phyloP scores from a whole-genome alignment of 2,888 invertebrate species.

The Seladonia tumulorum region DNA sequence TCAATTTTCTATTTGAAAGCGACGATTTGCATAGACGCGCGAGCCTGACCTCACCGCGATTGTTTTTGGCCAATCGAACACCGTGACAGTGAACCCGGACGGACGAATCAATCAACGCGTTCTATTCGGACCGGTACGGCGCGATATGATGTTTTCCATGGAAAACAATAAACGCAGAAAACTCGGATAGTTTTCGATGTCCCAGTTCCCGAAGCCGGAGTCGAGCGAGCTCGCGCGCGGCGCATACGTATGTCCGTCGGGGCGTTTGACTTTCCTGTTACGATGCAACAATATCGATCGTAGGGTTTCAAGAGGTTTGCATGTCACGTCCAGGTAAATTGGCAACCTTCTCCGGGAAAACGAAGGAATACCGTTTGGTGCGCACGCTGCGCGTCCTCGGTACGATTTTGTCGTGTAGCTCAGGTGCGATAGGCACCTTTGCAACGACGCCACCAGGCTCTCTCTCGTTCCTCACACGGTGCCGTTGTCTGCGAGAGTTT shows the following conservation, averaged over 20 bases:
- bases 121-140: neutral
- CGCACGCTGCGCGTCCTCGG: constrained; percentile 14
- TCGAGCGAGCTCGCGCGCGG: neutral
- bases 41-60: neutral
- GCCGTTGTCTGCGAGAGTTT: constrained; percentile 24
- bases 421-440: constrained; percentile 22
- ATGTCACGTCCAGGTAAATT: constrained; percentile 57
- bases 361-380: constrained; percentile 33
- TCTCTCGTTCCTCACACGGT: neutral
- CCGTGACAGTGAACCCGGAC: neutral
- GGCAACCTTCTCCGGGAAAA: constrained; percentile 51
- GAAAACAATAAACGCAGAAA: neutral
- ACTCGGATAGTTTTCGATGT: neutral
- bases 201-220: neutral
- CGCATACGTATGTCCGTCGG: constrained; percentile 2
- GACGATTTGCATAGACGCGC: neutral
- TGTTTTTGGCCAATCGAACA: constrained; percentile 2
- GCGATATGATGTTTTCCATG: neutral
- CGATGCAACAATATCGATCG: constrained; percentile 51
- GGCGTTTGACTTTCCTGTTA: constrained; percentile 13
- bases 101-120: neutral
- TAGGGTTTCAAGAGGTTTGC: constrained; percentile 58
- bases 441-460: neutral
- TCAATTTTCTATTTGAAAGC: neutral
- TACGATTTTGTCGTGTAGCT: constrained; percentile 47